Evolutionary conservation across 1,140 invertebrate genomes (phyloP).

Genomic region (Acyrthosiphon pisum): DNA sequence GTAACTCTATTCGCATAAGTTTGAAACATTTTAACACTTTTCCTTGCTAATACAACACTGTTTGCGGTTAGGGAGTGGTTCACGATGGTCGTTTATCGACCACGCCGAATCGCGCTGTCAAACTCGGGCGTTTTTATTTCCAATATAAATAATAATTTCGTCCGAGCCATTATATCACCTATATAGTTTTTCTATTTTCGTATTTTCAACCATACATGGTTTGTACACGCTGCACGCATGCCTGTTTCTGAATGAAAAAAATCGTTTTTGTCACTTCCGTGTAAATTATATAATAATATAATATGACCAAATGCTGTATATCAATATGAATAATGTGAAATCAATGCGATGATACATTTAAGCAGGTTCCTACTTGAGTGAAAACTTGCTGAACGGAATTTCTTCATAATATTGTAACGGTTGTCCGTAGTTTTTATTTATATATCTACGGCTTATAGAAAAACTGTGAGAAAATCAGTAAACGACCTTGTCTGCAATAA

Average conservation of each 20-base stretch:
- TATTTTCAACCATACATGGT: neutral
- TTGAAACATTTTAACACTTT: neutral
- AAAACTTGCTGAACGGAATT: neutral
- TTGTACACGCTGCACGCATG: neutral
- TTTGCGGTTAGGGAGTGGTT: neutral
- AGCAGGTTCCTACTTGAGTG: neutral
- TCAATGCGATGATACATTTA: neutral
- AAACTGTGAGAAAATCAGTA: neutral
- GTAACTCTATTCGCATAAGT: neutral
- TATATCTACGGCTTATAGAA: neutral
- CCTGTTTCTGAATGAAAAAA: neutral
- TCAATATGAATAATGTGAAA: neutral
- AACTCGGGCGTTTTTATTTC: neutral
- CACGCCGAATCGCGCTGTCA: neutral
- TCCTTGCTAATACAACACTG: neutral
- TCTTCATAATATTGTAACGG: neutral
- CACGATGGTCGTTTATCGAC: neutral
- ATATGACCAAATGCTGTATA: neutral
- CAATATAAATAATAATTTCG: constrained; percentile 15
- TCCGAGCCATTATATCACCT: neutral
- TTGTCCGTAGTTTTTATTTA: neutral
- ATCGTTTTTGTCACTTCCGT: neutral
- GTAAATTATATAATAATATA: neutral
- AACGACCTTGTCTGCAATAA: neutral
- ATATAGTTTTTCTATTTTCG: neutral